These are phyloP conservation scores for Mola mola DNA, from an alignment of 2,113 vertebrate genomes.

Conservation along the genomic window DNA sequence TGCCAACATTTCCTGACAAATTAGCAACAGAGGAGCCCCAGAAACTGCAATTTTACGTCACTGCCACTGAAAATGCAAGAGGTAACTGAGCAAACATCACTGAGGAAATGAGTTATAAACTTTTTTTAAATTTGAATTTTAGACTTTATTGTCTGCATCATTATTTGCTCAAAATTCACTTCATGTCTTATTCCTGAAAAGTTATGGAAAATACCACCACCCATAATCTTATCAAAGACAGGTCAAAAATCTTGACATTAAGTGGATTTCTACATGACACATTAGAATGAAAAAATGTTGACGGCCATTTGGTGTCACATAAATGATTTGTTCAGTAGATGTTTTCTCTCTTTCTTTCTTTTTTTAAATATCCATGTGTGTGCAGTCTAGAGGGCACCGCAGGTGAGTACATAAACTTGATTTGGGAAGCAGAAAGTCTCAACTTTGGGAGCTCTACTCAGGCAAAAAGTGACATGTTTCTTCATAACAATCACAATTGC, in stretches of 20 bases:
- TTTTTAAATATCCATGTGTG: constrained; percentile 8
- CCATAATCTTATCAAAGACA: constrained; percentile 30
- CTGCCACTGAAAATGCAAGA: constrained; percentile 10
- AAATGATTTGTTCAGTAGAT: constrained; percentile 15
- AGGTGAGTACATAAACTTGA: constrained; percentile 9
- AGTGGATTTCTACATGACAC: constrained; percentile 29
- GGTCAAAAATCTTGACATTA: constrained; percentile 29
- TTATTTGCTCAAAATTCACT: constrained; percentile 13
- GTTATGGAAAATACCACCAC: constrained; percentile 39
- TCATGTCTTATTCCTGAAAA: constrained; percentile 42
- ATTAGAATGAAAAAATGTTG: not conserved
- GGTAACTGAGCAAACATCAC: constrained; percentile 15
- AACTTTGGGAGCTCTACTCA: constrained; percentile 27
- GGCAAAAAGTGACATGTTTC: constrained; percentile 44
- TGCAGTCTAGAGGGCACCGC: constrained; percentile 2
- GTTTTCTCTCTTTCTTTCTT: no score
- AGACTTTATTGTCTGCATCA: constrained; percentile 15
- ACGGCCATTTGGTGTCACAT: constrained; percentile 22
- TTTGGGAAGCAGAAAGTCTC: constrained; percentile 28
- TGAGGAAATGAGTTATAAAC: constrained; percentile 26
- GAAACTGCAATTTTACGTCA: constrained; percentile 1
- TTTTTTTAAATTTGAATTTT: constrained; percentile 25
- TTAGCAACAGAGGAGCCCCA: not conserved
- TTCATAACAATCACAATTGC: no score
- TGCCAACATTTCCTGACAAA: not conserved